These are phyloP conservation scores for Florisuga fusca DNA, from an alignment of 2,797 vertebrate genomes.

Conservation along the genomic window DNA sequence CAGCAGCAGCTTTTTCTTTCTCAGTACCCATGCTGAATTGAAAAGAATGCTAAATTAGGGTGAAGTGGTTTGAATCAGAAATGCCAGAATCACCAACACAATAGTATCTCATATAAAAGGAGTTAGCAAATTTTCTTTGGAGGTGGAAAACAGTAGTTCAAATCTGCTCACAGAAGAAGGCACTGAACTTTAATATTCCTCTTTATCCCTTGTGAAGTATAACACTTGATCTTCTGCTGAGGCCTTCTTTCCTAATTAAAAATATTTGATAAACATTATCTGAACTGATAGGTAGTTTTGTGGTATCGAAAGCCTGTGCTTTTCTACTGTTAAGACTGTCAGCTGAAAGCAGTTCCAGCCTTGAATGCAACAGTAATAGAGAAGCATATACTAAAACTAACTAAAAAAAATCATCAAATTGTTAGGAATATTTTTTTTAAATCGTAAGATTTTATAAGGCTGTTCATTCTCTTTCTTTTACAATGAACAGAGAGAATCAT, in stretches of 20 bases:
- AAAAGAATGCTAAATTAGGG: background rate
- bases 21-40: background rate
- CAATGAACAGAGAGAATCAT: background rate
- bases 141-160: background rate
- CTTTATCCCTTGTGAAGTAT: background rate
- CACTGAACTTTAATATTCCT: background rate
- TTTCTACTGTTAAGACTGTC: background rate
- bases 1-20: background rate
- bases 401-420: no score
- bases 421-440: background rate
- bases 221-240: background rate
- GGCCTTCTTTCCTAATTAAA: background rate
- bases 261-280: background rate
- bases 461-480: background rate
- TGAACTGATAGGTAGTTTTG: background rate
- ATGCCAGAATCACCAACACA: background rate
- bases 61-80: background rate
- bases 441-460: background rate
- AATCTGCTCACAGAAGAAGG: background rate
- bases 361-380: background rate
- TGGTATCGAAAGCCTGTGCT: background rate
- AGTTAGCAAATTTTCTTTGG: background rate
- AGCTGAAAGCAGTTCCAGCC: background rate
- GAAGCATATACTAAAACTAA: background rate
- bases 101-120: background rate